phyloP scores from a whole-genome alignment of 2,113 vertebrate species.

The Nothocercus nigrocapillus region DNA sequence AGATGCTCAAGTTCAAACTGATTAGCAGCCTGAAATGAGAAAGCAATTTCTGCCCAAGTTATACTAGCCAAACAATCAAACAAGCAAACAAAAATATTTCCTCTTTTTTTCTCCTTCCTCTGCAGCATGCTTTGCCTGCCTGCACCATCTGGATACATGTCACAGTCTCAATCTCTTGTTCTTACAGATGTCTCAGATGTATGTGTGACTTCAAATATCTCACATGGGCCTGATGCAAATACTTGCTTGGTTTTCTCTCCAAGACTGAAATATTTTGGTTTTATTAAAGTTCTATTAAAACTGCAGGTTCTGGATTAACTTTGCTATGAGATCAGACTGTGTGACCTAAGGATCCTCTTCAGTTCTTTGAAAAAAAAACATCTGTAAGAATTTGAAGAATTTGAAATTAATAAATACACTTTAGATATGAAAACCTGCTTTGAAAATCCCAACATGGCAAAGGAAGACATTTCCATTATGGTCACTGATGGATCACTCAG shows the following conservation, averaged over 20 bases:
- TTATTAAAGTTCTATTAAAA: background rate
- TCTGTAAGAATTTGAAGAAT: background rate
- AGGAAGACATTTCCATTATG: background rate
- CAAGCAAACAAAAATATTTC: background rate
- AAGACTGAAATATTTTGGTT: background rate
- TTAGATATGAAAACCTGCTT: background rate
- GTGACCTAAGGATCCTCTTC: background rate
- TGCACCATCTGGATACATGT: background rate
- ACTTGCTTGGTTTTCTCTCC: background rate
- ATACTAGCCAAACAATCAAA: background rate
- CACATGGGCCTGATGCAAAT: background rate
- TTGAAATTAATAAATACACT: background rate
- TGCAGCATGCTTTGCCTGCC: background rate
- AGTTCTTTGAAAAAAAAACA: background rate
- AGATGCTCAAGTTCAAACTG: background rate
- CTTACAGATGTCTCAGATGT: background rate
- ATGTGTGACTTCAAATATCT: background rate
- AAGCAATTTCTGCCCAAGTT: background rate
- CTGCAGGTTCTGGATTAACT: background rate
- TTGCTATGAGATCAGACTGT: background rate
- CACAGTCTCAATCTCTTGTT: background rate
- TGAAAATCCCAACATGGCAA: background rate
- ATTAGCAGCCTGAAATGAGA: background rate
- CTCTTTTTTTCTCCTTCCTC: background rate
- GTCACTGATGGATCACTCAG: background rate